These are phyloP conservation scores for Corythornis madagascariensis DNA, from an alignment of 2,113 vertebrate species.

Conservation along the genomic window DNA sequence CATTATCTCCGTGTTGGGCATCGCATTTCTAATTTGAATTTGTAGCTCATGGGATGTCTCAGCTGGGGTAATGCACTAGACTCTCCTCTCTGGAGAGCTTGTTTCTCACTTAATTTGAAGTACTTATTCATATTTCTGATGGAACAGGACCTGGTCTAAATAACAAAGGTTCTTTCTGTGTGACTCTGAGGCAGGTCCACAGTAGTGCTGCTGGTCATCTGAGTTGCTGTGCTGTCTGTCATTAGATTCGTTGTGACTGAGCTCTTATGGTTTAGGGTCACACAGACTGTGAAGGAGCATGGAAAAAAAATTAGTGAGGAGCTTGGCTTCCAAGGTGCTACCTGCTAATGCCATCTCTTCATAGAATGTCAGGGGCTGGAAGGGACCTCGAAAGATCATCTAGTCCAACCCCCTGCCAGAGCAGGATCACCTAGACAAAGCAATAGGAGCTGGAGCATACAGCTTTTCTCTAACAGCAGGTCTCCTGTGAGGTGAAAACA, in stretches of 20 bases:
- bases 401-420: too few species aligned
- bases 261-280: not conserved
- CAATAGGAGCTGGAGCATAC: not conserved
- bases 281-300: fast-evolving
- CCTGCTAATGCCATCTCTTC: not conserved
- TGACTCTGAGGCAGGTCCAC: not conserved
- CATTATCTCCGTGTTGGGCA: not conserved
- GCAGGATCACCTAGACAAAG: not conserved
- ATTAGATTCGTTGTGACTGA: not conserved
- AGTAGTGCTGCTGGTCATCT: not conserved
- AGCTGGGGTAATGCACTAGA: not conserved
- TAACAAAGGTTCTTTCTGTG: fast-evolving
- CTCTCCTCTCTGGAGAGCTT: not conserved
- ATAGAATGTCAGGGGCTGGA: too few species aligned
- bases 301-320: not conserved
- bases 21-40: not conserved
- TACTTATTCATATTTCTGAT: not conserved
- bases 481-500: fast-evolving
- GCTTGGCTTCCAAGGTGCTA: not conserved
- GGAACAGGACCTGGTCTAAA: not conserved
- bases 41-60: not conserved
- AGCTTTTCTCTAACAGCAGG: not conserved
- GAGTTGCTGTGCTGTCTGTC: not conserved
- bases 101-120: not conserved
- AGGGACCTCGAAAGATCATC: too few species aligned